Evolutionary conservation across 2,113 vertebrate genomes (phyloP), one percentile per base, ranked within the genome.

Genomic region (Datnioides undecimradiatus): DNA sequence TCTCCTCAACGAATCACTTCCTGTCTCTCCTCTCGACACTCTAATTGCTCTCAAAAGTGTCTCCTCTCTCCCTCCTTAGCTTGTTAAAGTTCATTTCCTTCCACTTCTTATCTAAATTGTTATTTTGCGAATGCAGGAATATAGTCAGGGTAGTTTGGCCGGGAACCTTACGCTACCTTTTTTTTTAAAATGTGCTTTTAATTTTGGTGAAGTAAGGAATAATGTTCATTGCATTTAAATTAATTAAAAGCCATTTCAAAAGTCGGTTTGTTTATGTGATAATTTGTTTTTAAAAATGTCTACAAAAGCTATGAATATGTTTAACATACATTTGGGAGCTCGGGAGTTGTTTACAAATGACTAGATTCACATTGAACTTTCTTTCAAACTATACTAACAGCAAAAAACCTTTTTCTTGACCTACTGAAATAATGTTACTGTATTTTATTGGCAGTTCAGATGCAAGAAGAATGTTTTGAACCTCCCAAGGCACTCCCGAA

Each of bases 11-110:
- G 43, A 79, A 69, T 86, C 55, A 27, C 70, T 72, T 29, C 40
- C 27, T n/a, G 49, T n/a, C 71, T 48, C 65, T 58, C 40, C 19
- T 29, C 69, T 69, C 7, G 19, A 60, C 54, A 25, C 60, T 78
- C 40, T 79, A 83, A 85, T 87, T 72, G 82, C 85, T 70, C 81
- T 79, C 68, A 76, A 84, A 64, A 89, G 60, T 75, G 13, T 41
- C 58, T 69, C 33, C 45, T 78, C 64, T 75, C 31, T 34, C 10
- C 41, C 58, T 67, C 41, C 55, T 72, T 43, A 27, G 45, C 66
- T 70, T 6, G 29, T 82, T 83, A 62, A 66, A 48, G 34, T 72
- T 87, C 8, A 54, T 73, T 73, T 54, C 48, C 31, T 7, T 11
- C 40, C 73, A 55, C 33, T 82, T 79, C 19, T 41, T n/a, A 8